phyloP scores from a whole-genome alignment of 1,140 invertebrate genomes.

The Leptinotarsa undecemlineata region DNA sequence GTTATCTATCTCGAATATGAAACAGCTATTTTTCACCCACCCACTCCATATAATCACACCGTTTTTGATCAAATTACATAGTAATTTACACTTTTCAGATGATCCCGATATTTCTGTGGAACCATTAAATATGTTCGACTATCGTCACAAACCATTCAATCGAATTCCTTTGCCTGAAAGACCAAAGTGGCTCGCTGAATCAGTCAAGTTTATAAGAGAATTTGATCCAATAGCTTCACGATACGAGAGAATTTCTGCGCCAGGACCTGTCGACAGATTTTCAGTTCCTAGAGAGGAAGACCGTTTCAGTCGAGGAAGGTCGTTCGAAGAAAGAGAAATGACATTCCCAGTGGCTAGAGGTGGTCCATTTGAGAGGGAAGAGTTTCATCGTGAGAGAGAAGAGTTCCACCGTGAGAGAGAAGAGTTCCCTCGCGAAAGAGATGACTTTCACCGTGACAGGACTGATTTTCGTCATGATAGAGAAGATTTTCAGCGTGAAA shows the following conservation, averaged over 20 bases:
- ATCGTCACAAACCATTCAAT: conserved; percentile 52
- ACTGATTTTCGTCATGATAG: conserved; percentile 7
- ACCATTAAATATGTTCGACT: conserved; percentile 49
- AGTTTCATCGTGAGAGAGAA: background rate
- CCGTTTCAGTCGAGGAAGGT: background rate
- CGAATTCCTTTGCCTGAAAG: conserved; percentile 51
- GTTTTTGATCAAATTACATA: no score
- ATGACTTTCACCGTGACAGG: background rate
- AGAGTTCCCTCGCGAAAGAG: background rate
- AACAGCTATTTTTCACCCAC: no score
- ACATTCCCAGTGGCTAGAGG: background rate
- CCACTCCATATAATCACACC: no score
- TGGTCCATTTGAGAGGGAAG: background rate
- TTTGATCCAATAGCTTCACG: conserved; percentile 44
- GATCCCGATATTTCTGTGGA: conserved; percentile 45
- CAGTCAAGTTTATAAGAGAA: conserved; percentile 48
- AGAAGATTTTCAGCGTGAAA: background rate
- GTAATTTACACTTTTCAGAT: conserved; percentile 33
- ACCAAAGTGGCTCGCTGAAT: conserved; percentile 49
- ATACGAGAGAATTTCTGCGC: conserved; percentile 1
- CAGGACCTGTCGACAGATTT: background rate
- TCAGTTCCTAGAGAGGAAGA: background rate
- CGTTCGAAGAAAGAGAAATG: background rate
- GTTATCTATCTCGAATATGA: no score
- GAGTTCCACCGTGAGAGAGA: background rate